Conservation (phyloP, 2,888 invertebrate species). For the Drosophila anomalata region DNA sequence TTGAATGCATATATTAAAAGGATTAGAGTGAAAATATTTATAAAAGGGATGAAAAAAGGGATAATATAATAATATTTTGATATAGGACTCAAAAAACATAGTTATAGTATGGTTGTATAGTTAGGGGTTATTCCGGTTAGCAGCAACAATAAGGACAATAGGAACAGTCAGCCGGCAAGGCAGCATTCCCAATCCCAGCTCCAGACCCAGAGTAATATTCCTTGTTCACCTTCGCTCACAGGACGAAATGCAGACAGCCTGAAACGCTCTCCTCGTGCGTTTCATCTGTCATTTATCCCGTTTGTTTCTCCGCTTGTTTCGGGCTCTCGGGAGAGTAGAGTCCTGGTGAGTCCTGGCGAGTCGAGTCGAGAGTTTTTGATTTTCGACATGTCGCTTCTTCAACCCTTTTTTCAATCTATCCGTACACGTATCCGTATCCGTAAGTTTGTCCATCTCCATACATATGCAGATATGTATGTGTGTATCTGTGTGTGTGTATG, state of each 20-base stretch:
- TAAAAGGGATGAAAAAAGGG: neutral
- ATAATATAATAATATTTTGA: neutral
- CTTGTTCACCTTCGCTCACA: constrained; percentile 44
- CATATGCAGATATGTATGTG: neutral
- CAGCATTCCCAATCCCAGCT: constrained; percentile 26
- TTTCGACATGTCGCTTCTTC: constrained; percentile 74
- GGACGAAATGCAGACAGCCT: constrained; percentile 17
- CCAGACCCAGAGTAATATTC: constrained; percentile 30
- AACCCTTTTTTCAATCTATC: constrained; percentile 47
- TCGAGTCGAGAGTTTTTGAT: constrained; percentile 65
- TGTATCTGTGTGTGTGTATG: constrained; percentile 12
- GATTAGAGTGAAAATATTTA: neutral
- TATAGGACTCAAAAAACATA: too few species aligned
- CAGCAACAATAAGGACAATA: constrained; percentile 51
- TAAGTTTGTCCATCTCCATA: constrained; percentile 7
- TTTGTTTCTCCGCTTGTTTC: constrained; percentile 41
- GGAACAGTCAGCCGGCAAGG: constrained; percentile 1
- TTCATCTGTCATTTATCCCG: constrained; percentile 66
- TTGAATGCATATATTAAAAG: neutral
- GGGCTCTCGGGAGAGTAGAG: constrained; percentile 72
- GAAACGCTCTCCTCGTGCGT: constrained; percentile 32
- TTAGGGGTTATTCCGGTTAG: constrained; percentile 78
- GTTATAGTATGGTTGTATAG: constrained; percentile 23
- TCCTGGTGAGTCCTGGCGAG: constrained; percentile 6
- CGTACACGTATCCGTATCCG: constrained; percentile 18